These are phyloP conservation scores for Eucidaris tribuloides DNA, from an alignment of 35 echinoderm and acorn worm genomes.

Conservation along the genomic window DNA sequence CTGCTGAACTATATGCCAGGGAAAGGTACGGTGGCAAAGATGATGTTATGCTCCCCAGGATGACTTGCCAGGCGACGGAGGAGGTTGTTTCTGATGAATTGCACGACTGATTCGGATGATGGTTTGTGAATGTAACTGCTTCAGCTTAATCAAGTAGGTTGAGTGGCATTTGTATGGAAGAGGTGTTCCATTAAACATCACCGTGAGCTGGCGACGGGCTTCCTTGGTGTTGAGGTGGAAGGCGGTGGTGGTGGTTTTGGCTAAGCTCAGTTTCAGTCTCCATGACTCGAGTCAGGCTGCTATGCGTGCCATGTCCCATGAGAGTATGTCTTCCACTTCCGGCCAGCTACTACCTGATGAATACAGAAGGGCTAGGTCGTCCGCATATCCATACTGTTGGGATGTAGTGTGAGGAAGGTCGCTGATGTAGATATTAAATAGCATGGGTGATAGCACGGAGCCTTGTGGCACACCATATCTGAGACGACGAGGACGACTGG, in stretches of 20 bases:
- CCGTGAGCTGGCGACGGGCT: background rate
- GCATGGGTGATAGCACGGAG: conserved; percentile 32
- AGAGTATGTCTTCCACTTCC: background rate
- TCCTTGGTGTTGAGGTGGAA: conserved; percentile 1
- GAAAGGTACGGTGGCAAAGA: too few species aligned
- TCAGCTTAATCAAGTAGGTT: too few species aligned
- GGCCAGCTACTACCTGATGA: background rate
- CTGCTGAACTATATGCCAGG: too few species aligned
- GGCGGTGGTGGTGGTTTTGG: background rate
- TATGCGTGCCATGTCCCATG: background rate
- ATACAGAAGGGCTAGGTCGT: conserved; percentile 3
- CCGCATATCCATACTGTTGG: conserved; percentile 21
- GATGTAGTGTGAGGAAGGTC: background rate
- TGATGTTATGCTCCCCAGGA: too few species aligned
- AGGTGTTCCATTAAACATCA: background rate
- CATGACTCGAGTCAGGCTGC: background rate
- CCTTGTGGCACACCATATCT: conserved; percentile 36
- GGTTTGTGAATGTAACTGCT: too few species aligned
- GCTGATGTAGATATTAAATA: conserved; percentile 44
- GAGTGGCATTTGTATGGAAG: conserved; percentile 17
- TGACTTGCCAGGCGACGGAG: too few species aligned
- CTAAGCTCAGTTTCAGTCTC: conserved; percentile 8
- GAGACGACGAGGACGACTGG: conserved; percentile 13
- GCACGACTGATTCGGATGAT: too few species aligned
- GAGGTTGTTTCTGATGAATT: too few species aligned